Evolutionary conservation across 2,113 vertebrate genomes (phyloP).

Genomic region (Engraulis encrasicolus): DNA sequence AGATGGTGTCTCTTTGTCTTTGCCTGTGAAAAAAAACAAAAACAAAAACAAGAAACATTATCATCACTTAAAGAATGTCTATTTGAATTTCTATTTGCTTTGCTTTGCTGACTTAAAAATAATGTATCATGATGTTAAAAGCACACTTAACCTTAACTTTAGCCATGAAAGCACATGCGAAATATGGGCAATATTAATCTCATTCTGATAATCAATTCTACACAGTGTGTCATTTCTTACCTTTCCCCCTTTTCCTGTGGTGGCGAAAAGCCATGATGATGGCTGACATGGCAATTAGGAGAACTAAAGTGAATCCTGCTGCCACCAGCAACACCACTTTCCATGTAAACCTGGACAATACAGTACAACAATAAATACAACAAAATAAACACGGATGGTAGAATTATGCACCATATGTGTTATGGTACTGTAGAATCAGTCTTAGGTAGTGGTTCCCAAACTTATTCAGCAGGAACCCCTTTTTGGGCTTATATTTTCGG

Average conservation of each 20-base stretch:
- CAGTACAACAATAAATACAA: too few relatives aligned
- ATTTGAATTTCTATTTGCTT: not conserved
- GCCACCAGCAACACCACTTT: not conserved
- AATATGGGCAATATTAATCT: not conserved
- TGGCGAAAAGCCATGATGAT: slow-evolving; percentile 47
- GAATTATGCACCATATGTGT: not conserved
- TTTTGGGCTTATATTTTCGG: too few relatives aligned
- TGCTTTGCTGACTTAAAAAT: not conserved
- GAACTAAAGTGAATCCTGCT: slow-evolving; percentile 51
- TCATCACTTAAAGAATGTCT: not conserved
- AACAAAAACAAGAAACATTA: too few relatives aligned
- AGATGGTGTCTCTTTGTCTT: slow-evolving; percentile 47
- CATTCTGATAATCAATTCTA: not conserved
- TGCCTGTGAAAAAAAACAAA: slow-evolving; percentile 57
- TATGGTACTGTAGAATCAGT: not conserved
- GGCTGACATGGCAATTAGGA: slow-evolving; percentile 52
- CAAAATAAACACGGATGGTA: not conserved
- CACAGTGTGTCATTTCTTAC: slow-evolving; percentile 26
- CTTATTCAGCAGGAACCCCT: too few relatives aligned
- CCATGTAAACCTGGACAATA: slow-evolving; percentile 4
- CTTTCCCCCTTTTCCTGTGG: slow-evolving; percentile 55
- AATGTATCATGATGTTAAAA: not conserved
- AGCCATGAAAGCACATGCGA: not conserved
- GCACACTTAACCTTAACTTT: too few relatives aligned
- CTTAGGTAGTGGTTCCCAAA: too few relatives aligned